Percentiles rank a stretch among this genome's conserved stretches.
These are phyloP conservation scores for Myrmophylax atrothorax DNA, from an alignment of 2,113 vertebrate genomes.

Conservation along the genomic window DNA sequence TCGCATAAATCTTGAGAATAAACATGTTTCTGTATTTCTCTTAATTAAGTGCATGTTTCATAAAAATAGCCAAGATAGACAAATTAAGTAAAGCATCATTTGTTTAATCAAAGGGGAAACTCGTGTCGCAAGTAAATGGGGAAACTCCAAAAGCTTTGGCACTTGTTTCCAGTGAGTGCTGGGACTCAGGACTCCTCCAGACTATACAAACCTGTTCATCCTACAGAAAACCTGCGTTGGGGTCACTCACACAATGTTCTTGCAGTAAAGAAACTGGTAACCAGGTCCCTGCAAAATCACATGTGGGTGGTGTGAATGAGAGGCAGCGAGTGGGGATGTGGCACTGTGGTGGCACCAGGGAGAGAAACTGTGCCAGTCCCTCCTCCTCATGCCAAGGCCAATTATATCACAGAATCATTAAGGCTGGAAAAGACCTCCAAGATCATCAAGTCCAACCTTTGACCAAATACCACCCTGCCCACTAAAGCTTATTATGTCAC, in stretches of 20 bases:
- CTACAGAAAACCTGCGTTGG: not conserved
- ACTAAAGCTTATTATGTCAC: rapidly evolving
- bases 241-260: rapidly evolving
- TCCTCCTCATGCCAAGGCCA: rapidly evolving
- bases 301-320: rapidly evolving
- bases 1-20: slow-evolving; percentile 53
- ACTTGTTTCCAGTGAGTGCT: not conserved
- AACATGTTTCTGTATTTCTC: slow-evolving; percentile 53
- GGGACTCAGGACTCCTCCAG: not conserved
- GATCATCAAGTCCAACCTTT: not conserved
- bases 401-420: not conserved
- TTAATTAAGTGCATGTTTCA: slow-evolving; percentile 64
- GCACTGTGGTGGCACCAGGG: not conserved
- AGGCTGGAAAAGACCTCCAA: not conserved
- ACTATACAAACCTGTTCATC: not conserved
- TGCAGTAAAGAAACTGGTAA: rapidly evolving
- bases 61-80: slow-evolving; percentile 18
- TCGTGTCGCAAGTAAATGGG: not conserved
- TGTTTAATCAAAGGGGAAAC: slow-evolving; percentile 20
- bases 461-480: not conserved
- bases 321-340: rapidly evolving
- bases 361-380: not conserved
- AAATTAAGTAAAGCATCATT: slow-evolving; percentile 18
- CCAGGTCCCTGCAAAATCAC: not conserved
- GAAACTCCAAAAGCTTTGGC: not conserved